Percentiles rank a stretch among this genome's conserved stretches.
phyloP scores from a whole-genome alignment of 2,113 vertebrate species.

The Phylloscopus whistleri region DNA sequence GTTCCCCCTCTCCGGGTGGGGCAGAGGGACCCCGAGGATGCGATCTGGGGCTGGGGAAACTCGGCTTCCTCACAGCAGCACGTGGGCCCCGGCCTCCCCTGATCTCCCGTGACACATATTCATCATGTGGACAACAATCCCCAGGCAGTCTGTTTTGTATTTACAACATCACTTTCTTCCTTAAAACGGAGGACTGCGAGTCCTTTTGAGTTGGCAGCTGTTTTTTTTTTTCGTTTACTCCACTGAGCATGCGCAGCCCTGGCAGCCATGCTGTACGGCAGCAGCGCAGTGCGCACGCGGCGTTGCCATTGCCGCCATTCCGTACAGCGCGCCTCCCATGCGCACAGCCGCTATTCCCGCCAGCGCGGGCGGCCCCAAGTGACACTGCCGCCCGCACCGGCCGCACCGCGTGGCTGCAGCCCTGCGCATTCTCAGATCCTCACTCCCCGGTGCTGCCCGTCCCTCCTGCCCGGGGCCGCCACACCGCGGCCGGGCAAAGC shows the following conservation, averaged over 20 bases:
- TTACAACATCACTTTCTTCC: background rate
- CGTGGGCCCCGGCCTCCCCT: background rate
- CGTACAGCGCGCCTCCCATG: background rate
- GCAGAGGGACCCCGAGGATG: fast-evolving
- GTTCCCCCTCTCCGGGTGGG: no score
- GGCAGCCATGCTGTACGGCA: background rate
- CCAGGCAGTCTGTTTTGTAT: background rate
- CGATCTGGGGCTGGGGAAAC: no score
- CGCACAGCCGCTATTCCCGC: background rate
- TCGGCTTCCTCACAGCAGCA: background rate
- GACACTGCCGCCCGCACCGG: background rate
- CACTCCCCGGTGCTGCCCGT: fast-evolving
- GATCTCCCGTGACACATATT: fast-evolving
- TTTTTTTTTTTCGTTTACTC: background rate
- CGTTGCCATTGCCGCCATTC: background rate
- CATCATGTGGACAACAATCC: fast-evolving
- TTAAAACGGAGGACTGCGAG: background rate
- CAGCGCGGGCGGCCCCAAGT: background rate
- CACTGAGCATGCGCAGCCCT: background rate
- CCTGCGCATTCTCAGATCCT: background rate
- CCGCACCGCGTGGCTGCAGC: background rate
- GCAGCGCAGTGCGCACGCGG: fast-evolving
- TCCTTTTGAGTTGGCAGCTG: fast-evolving
- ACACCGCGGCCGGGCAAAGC: fast-evolving
- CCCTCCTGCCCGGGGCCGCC: background rate